Evolutionary conservation across 2,113 vertebrate genomes (phyloP).

Genomic region (Paracanthobrama guichenoti): DNA sequence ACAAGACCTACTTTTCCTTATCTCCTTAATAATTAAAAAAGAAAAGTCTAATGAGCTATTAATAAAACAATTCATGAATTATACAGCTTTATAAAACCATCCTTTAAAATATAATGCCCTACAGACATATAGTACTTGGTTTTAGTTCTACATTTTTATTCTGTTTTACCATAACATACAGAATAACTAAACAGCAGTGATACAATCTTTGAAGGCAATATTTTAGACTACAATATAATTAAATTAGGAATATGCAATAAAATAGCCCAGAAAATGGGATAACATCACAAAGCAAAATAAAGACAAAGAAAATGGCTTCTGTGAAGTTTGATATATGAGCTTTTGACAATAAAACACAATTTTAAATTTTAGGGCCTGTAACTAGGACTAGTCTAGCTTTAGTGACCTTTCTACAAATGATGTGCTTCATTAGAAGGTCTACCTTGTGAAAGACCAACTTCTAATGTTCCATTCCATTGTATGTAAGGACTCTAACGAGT

Average conservation of each 20-base stretch:
- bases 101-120: neutral
- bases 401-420: slow-evolving; percentile 11
- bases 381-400: neutral
- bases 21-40: neutral
- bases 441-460: neutral
- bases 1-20: neutral
- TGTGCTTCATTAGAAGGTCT: neutral
- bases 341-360: neutral
- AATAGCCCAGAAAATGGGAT: neutral
- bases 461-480: neutral
- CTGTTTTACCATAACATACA: neutral
- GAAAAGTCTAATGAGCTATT: neutral
- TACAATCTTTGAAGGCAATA: neutral
- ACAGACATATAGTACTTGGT: neutral
- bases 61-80: neutral
- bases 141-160: neutral
- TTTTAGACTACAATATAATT: neutral
- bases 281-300: neutral
- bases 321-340: neutral
- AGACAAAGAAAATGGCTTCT: neutral
- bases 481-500: neutral
- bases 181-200: neutral
- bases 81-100: neutral
- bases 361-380: neutral
- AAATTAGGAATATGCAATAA: neutral